Evolutionary conservation across 1,140 invertebrate genomes (phyloP).

Genomic region (Dinothrombium tinctorium): DNA sequence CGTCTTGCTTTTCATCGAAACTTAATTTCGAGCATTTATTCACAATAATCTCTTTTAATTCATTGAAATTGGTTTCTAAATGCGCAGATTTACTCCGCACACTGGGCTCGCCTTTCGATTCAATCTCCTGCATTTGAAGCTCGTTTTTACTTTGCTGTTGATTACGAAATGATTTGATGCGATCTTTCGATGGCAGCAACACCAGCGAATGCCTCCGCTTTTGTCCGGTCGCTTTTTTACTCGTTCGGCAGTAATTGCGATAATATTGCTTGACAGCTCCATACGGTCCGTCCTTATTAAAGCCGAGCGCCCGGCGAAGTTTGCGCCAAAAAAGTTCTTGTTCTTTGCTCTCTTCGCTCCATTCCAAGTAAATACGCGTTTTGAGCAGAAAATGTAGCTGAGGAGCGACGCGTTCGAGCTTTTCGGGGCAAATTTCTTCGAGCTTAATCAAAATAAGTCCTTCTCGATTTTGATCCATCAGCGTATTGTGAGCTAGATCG

Average conservation of each 20-base stretch:
- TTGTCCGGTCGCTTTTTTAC: not conserved
- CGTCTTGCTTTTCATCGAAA: too few relatives aligned
- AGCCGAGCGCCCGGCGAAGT: not conserved
- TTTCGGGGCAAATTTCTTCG: slow-evolving; percentile 23
- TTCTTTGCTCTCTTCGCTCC: not conserved
- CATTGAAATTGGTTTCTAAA: too few relatives aligned
- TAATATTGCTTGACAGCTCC: not conserved
- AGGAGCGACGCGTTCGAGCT: slow-evolving; percentile 1
- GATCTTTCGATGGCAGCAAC: not conserved
- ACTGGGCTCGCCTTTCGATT: too few relatives aligned
- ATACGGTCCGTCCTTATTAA: slow-evolving; percentile 1
- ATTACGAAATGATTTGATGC: too few relatives aligned
- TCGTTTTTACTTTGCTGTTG: too few relatives aligned
- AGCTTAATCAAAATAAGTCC: slow-evolving; percentile 33
- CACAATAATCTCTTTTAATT: too few relatives aligned
- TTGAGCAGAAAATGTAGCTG: slow-evolving; percentile 10
- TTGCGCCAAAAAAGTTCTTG: slow-evolving; percentile 4
- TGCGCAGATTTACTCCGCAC: too few relatives aligned
- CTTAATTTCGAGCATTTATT: too few relatives aligned
- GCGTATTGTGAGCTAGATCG: slow-evolving; percentile 26
- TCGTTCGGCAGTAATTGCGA: not conserved
- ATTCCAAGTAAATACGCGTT: slow-evolving; percentile 9
- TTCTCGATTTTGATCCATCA: slow-evolving; percentile 25
- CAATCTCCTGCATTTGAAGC: too few relatives aligned
- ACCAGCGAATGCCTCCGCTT: not conserved